Base-by-base conservation (phyloP, 2,797 vertebrate species). In the Halcyon badia region DNA sequence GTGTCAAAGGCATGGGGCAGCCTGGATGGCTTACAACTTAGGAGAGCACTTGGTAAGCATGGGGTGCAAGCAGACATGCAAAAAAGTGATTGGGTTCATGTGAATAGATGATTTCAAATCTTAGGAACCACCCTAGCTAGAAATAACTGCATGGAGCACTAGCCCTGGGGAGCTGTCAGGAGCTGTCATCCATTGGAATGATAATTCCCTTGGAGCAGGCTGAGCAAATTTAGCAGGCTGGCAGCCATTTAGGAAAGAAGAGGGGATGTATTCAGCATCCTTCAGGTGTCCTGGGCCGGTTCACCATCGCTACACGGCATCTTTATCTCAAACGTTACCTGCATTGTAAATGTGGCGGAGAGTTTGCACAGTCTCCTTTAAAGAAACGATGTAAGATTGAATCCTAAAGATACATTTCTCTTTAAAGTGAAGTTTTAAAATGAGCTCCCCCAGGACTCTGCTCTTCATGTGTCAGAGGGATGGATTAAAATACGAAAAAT, bases 401-500 rank as follows among this genome's bases (percentile, higher is more conserved):
- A 83, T 60, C 57, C 70, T 80, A 94, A 95, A 93, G 83, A 93
- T 93, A 87, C 1, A 7, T 65, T 83, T 76, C 77, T 87, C 37
- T 77, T 91, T 52, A 49, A 96, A 94, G 65, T 89, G 69, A 87
- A 70, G 48, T 94, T 93, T 87, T 80, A 77, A 96, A 90, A 88
- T 93, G 92, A 97, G 92, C 92, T 87, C 95, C 90, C 91, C 86
- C 87, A 91, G 94, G 90, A 68, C 86, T 97, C 87, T 90, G 77
- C 82, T 90, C 80, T 77, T 95, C 58, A 77, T 83, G 73, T 90
- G 94, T 97, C 49, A 94, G 64, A 96, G 65, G 72, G 70, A 58
- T 96, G 89, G 90, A 95, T 95, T 93, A 71, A 97, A 95, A 82
- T 95, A 92, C 95, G 93, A 95, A 92, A 96, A 92, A 92, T 96